Evolutionary conservation across 2,888 invertebrate genomes (phyloP).

Genomic region (Choreutis nemorana): DNA sequence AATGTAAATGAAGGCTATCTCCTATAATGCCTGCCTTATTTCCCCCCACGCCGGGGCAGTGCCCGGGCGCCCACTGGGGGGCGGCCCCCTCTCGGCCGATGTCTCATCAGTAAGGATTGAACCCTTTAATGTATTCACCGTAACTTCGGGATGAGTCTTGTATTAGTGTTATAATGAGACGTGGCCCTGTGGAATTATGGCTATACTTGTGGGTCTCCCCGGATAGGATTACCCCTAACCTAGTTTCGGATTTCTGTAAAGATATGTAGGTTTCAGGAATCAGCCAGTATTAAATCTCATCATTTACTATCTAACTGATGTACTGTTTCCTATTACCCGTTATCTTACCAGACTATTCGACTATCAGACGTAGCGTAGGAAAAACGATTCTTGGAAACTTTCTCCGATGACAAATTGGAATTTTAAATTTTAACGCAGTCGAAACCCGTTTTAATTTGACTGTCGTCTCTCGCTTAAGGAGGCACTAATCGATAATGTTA

Average conservation of each 20-base stretch:
- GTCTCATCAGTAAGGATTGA: slow-evolving; percentile 67
- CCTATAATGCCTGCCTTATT: slow-evolving; percentile 64
- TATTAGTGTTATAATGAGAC: slow-evolving; percentile 68
- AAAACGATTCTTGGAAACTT: no score
- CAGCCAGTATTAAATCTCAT: slow-evolving; percentile 28
- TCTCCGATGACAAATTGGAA: slow-evolving; percentile 7
- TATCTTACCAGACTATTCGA: no score
- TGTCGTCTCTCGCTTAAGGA: slow-evolving; percentile 31
- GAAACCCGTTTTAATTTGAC: slow-evolving; percentile 18
- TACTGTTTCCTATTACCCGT: slow-evolving; percentile 14
- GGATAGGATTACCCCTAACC: slow-evolving; percentile 52
- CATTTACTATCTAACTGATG: slow-evolving; percentile 18
- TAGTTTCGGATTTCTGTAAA: slow-evolving; percentile 55
- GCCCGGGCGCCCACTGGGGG: slow-evolving; percentile 42
- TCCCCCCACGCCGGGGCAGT: slow-evolving; percentile 48
- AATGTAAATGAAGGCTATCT: slow-evolving; percentile 68
- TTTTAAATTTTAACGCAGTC: slow-evolving; percentile 18
- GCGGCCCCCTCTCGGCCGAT: slow-evolving; percentile 45
- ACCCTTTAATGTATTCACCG: slow-evolving; percentile 67
- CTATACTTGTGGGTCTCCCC: slow-evolving; percentile 52
- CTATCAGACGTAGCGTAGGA: no score
- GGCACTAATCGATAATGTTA: slow-evolving; percentile 56
- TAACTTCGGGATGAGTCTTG: slow-evolving; percentile 66
- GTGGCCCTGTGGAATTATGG: slow-evolving; percentile 64
- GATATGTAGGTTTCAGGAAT: slow-evolving; percentile 35